Evolutionary conservation across 2,797 vertebrate species (phyloP), one percentile per base, ranked within the genome.

Genomic region (Menidia menidia): DNA sequence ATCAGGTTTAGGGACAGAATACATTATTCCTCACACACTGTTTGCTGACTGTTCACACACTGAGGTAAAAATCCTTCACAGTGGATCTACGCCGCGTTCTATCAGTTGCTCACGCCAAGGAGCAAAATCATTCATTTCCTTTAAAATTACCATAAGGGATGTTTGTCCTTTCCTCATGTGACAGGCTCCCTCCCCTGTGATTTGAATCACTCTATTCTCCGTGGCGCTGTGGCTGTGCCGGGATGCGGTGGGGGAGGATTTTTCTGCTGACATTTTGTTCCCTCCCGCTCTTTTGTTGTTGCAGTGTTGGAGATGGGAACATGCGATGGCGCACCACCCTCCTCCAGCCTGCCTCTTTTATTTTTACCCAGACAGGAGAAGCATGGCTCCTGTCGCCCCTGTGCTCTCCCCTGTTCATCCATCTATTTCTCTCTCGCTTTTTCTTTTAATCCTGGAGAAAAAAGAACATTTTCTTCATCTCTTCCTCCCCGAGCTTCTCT

Each of bases 341-440:
- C 70, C 70, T 75, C 63, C 62, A n/a, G 30, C 60, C 63, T 60
- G 51, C 74, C 57, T 39, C 57, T 66, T 75, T 67, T 65, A 63
- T 68, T 75, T 71, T 71, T 60, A 52, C 39, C 50, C 60, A 42
- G 78, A 80, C 86, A 84, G 67, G 67, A 77, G 81, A 86, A 55
- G 44, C 75, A 83, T 80, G 60, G 75, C 68, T 66, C 6, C 81
- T 84, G 74, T 82, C 72, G 45, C 57, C 67, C 66, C 67, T 4
- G 69, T 70, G 54, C 54, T 64, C 76, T 69, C 41, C 4, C 47
- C 67, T n/a, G 53, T 83, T 76, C 68, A 68, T 78, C 78, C 63
- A 54, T 58, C 25, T n/a, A 43, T 45, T 48, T 54, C 73, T 63
- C 35, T 41, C 31, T 74, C 78, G 60, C 77, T 62, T 75, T 58